Conservation (phyloP, 2,888 invertebrate species). For the Calameuta idolon region DNA sequence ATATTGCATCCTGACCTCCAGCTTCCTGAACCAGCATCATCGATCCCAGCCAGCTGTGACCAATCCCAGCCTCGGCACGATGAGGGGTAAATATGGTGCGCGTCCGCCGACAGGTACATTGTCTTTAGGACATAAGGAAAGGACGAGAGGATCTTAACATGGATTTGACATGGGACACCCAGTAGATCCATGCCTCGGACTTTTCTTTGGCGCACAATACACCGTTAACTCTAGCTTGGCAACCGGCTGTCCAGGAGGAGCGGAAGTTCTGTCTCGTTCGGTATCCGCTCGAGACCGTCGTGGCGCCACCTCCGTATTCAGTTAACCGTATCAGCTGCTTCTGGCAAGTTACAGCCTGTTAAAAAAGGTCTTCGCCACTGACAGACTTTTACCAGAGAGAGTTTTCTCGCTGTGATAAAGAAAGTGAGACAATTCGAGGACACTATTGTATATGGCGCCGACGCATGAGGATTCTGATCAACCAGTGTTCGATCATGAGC, state of each 20-base stretch:
- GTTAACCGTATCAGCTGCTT: neutral
- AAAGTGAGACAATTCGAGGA: neutral
- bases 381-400: neutral
- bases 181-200: conserved; percentile 15
- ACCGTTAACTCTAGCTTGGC: conserved; percentile 61
- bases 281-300: neutral
- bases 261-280: conserved; percentile 10
- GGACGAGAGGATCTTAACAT: conserved; percentile 12
- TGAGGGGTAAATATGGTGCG: conserved; percentile 8
- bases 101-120: neutral
- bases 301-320: conserved; percentile 3
- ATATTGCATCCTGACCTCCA: conserved; percentile 28
- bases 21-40: conserved; percentile 40
- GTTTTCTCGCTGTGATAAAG: neutral
- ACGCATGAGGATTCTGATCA: neutral
- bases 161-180: conserved; percentile 28
- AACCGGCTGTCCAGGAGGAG: conserved; percentile 36
- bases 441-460: neutral
- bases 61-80: conserved; percentile 43
- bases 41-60: conserved; percentile 55
- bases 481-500: neutral
- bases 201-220: conserved; percentile 30
- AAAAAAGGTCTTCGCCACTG: neutral
- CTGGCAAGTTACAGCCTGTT: neutral
- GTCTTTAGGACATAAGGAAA: conserved; percentile 6